Conservation (phyloP, 2,113 vertebrate species). For the Istiophorus platypterus region DNA sequence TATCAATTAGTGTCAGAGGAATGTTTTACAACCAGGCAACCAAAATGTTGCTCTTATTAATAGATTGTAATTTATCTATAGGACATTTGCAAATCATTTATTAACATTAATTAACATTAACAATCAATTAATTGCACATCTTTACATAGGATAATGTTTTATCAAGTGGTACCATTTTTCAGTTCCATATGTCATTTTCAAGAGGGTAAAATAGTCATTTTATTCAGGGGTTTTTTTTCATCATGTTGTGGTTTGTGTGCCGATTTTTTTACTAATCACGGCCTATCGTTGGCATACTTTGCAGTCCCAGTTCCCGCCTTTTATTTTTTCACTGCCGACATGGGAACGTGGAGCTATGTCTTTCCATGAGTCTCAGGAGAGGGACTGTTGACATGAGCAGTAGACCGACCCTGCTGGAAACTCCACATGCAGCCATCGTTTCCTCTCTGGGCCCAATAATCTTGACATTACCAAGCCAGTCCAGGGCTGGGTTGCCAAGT, state of each 20-base stretch:
- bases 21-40: not conserved
- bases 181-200: not conserved
- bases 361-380: slow-evolving; percentile 52
- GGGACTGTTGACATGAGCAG: slow-evolving; percentile 54
- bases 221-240: too few relatives aligned
- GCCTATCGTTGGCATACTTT: not conserved
- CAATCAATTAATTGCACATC: too few relatives aligned
- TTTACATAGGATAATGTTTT: not conserved
- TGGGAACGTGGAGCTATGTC: slow-evolving; percentile 52
- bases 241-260: not conserved
- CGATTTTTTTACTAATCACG: not conserved
- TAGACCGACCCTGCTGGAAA: slow-evolving; percentile 35
- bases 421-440: slow-evolving; percentile 33
- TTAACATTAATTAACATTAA: too few relatives aligned
- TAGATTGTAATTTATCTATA: not conserved
- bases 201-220: too few relatives aligned
- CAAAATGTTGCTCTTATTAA: too few relatives aligned
- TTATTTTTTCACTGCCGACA: slow-evolving; percentile 6
- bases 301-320: slow-evolving; percentile 5
- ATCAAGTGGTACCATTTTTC: not conserved
- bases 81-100: too few relatives aligned
- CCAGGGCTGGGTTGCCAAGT: not conserved
- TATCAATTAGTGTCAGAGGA: not conserved
- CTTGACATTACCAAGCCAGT: slow-evolving; percentile 23
- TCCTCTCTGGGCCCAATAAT: slow-evolving; percentile 37